These are phyloP conservation scores for Amphipyra tragopoginis DNA, from an alignment of 2,888 invertebrate genomes.

Conservation along the genomic window DNA sequence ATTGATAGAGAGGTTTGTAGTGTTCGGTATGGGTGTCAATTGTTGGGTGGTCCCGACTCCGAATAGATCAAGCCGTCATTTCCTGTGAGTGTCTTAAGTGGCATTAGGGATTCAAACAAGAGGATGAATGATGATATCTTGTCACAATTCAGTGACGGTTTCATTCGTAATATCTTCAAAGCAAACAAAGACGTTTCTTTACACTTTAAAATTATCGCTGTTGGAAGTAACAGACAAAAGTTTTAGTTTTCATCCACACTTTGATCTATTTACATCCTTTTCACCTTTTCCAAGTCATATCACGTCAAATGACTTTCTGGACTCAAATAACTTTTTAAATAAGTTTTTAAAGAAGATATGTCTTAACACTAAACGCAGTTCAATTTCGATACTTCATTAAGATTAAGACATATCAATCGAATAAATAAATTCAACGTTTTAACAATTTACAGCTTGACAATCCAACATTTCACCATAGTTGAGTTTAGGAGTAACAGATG, in stretches of 20 bases:
- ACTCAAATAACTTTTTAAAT: too few species aligned
- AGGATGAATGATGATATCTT: conserved; percentile 20
- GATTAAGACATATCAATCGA: not conserved
- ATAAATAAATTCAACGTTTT: not conserved
- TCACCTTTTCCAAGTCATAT: too few species aligned
- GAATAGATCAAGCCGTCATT: conserved; percentile 47
- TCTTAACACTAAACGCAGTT: too few species aligned
- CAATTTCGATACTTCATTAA: too few species aligned
- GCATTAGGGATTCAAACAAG: conserved; percentile 13
- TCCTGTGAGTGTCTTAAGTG: conserved; percentile 28
- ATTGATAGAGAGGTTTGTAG: conserved; percentile 2
- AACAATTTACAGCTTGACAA: conserved; percentile 4
- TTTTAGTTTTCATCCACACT: not conserved
- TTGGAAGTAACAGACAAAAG: too few species aligned
- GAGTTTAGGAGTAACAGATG: conserved; percentile 36
- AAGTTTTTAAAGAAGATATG: too few species aligned
- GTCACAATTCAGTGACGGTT: conserved; percentile 11
- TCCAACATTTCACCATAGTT: conserved; percentile 8
- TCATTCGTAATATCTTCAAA: not conserved
- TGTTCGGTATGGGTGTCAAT: conserved; percentile 14
- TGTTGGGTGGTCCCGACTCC: conserved; percentile 41
- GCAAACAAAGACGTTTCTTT: not conserved
- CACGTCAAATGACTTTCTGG: too few species aligned
- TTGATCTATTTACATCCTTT: too few species aligned
- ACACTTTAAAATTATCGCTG: not conserved